These are phyloP conservation scores for Tyrophagus putrescentiae DNA, from an alignment of 1,140 invertebrate genomes.

Conservation along the genomic window DNA sequence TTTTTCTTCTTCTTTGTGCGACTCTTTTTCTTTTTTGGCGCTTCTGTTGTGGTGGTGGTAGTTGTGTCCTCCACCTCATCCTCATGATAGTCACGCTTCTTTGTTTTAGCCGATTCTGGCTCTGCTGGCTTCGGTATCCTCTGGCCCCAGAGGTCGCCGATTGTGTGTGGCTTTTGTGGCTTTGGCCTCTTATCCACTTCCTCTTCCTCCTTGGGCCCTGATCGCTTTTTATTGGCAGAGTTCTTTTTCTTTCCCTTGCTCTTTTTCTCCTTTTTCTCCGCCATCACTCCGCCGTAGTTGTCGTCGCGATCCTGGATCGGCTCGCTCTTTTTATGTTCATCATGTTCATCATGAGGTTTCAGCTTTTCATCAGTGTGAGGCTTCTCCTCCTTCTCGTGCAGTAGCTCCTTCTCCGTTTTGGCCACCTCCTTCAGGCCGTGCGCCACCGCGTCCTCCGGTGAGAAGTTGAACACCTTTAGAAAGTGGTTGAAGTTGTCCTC, in stretches of 20 bases:
- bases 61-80: not conserved
- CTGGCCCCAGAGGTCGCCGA: not conserved
- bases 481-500: constrained; percentile 12
- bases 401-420: too few relatives aligned
- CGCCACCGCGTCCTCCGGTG: not conserved
- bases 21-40: not conserved
- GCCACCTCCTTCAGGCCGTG: not conserved
- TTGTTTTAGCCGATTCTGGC: not conserved
- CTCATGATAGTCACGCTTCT: not conserved
- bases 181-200: not conserved
- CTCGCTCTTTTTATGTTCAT: too few relatives aligned
- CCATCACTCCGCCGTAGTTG: not conserved
- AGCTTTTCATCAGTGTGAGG: too few relatives aligned
- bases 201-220: not conserved
- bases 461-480: not conserved
- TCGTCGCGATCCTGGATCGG: too few relatives aligned
- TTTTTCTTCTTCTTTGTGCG: too few relatives aligned
- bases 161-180: not conserved
- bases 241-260: too few relatives aligned
- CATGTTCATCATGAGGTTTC: too few relatives aligned
- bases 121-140: not conserved
- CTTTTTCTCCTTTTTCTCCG: not conserved
- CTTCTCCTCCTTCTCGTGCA: too few relatives aligned
- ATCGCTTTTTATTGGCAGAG: too few relatives aligned
- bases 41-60: too few relatives aligned